Evolutionary conservation across 2,888 invertebrate species (phyloP), one percentile per base, ranked within the genome.

Genomic region (Allygus modestus): DNA sequence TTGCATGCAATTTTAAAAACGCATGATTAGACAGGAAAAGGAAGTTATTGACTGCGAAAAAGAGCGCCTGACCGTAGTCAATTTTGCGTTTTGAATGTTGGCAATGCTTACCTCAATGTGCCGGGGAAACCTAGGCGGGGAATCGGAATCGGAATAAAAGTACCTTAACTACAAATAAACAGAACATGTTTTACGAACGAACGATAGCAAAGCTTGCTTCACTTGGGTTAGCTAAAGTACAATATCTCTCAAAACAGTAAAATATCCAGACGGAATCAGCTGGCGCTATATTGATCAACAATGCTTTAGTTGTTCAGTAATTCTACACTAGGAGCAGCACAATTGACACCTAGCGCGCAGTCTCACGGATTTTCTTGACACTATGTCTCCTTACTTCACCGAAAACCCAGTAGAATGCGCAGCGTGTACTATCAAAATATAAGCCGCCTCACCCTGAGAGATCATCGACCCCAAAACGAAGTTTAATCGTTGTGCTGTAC

Each of bases 221-320:
- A 37, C 71, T 33, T 11, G 23, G 37, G 7, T 71, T 23, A n/a
- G 71, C 20, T n/a, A 71, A 71, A 41, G 37, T 17, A 37, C 41
- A 71, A 71, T 71, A 71, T 71, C n/a, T 71, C 71, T 65, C 7
- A 41, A 71, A 23, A 71, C 71, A 69, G 71, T 71, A n/a, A 71
- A 71, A 41, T 71, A 41, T 41, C 71, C 71, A 20, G 20, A 1
- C 71, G 17, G 71, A 71, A 71, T 71, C 71, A 71, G 71, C 71
- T 71, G 71, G 71, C 71, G 71, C 71, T 71, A 28, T 71, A 71
- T 71, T 41, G 71, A 71, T 71, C 71, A 71, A 71, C 71, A 71
- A 71, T 71, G 71, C 23, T 20, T 20, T 20, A 41, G 71, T 71
- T 7, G 33, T 71, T 69, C 69, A 4, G 41, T 28, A 15, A 31